A percentile compares a stretch with the other conserved stretches of the same genome.
These are phyloP conservation scores for Ferrisia virgata DNA, from an alignment of 2,888 invertebrate genomes.

Conservation along the genomic window DNA sequence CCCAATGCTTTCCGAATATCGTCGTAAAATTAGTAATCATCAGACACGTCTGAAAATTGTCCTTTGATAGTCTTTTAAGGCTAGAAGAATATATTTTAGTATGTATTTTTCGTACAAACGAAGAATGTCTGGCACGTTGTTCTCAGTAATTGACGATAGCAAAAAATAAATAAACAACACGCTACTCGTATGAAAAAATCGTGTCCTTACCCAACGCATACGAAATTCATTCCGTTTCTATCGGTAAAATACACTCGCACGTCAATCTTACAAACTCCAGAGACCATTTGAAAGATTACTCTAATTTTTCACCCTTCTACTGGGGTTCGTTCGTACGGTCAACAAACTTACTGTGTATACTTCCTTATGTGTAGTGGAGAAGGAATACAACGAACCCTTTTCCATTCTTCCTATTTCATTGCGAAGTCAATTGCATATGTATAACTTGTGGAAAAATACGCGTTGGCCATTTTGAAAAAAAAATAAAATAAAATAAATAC, in stretches of 20 bases:
- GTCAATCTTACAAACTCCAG: not conserved
- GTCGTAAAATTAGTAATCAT: too few species aligned
- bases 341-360: not conserved
- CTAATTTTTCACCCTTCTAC: not conserved
- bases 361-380: too few species aligned
- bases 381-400: not conserved
- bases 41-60: too few species aligned
- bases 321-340: not conserved
- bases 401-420: not conserved
- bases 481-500: too few species aligned
- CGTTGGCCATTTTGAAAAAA: not conserved
- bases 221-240: not conserved
- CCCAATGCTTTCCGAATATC: too few species aligned
- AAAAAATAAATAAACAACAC: too few species aligned
- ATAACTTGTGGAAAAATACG: too few species aligned
- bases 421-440: too few species aligned
- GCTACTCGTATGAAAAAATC: too few species aligned
- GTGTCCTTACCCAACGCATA: not conserved
- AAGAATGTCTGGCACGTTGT: not conserved
- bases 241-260: not conserved
- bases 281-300: not conserved
- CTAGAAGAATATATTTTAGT: too few species aligned
- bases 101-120: too few species aligned
- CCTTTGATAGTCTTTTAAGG: too few species aligned
- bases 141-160: not conserved